These are phyloP conservation scores for Sesamia inferens DNA, from an alignment of 2,888 invertebrate species.

Conservation along the genomic window DNA sequence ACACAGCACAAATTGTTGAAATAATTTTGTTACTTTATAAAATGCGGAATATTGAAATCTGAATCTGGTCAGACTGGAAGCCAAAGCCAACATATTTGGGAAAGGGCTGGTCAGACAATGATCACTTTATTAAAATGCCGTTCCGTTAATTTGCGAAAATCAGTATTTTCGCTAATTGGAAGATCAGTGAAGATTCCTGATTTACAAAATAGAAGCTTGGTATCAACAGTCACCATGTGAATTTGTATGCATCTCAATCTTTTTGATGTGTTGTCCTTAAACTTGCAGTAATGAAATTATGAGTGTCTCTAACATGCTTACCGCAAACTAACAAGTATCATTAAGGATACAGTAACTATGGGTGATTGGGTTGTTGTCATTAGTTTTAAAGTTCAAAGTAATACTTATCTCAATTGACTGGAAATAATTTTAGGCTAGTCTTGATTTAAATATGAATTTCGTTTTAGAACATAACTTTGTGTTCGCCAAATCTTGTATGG, in stretches of 20 bases:
- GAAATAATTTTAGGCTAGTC: neutral
- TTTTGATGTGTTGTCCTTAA: constrained; percentile 3
- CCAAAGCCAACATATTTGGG: too few species aligned
- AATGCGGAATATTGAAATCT: neutral
- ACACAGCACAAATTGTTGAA: neutral
- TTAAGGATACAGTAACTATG: constrained; percentile 21
- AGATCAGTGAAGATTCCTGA: neutral
- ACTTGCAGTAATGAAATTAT: constrained; percentile 31
- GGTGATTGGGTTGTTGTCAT: neutral
- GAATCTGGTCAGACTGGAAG: too few species aligned
- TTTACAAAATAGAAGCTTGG: neutral
- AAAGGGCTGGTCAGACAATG: too few species aligned
- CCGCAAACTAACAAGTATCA: constrained; percentile 35
- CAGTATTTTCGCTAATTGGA: neutral
- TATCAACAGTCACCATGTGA: neutral
- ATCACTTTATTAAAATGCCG: neutral
- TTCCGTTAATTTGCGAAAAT: too few species aligned
- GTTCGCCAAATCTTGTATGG: neutral
- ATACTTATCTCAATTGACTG: neutral
- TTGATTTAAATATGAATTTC: too few species aligned
- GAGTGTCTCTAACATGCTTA: constrained; percentile 40
- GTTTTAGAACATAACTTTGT: neutral
- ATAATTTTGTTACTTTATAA: neutral
- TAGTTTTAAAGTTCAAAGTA: neutral
- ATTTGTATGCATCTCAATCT: neutral